phyloP scores from a whole-genome alignment of 1,140 invertebrate species.

The Scylla paramamosain region DNA sequence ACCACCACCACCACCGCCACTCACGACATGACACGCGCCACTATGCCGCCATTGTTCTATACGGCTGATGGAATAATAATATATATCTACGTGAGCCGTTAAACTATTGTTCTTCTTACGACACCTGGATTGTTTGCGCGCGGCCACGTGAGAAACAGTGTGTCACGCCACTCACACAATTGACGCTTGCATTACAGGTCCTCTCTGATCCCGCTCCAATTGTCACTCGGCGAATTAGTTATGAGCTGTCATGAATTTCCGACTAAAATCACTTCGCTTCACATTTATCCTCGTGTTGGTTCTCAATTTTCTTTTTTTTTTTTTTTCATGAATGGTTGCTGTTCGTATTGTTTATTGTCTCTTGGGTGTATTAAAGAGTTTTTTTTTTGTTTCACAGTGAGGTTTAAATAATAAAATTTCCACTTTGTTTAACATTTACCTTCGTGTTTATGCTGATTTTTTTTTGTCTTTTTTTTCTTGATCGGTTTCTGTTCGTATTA shows the following conservation, averaged over 20 bases:
- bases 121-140: constrained; percentile 29
- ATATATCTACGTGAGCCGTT: background rate
- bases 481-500: no score
- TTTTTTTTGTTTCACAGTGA: no score
- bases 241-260: background rate
- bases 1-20: background rate
- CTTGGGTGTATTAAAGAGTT: no score
- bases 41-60: background rate
- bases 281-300: no score
- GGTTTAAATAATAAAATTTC: no score
- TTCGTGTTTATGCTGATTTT: no score
- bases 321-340: no score
- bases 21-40: background rate
- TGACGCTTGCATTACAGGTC: background rate
- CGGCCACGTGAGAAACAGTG: background rate
- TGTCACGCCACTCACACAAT: constrained; percentile 32
- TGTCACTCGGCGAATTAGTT: background rate
- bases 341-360: no score
- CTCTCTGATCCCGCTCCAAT: constrained; percentile 27
- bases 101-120: constrained; percentile 34
- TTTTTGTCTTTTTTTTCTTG: no score
- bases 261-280: background rate
- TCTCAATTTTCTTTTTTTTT: no score
- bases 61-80: background rate
- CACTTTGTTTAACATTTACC: no score